phyloP scores from a whole-genome alignment of 2,797 vertebrate species.

The Sebastes minor region DNA sequence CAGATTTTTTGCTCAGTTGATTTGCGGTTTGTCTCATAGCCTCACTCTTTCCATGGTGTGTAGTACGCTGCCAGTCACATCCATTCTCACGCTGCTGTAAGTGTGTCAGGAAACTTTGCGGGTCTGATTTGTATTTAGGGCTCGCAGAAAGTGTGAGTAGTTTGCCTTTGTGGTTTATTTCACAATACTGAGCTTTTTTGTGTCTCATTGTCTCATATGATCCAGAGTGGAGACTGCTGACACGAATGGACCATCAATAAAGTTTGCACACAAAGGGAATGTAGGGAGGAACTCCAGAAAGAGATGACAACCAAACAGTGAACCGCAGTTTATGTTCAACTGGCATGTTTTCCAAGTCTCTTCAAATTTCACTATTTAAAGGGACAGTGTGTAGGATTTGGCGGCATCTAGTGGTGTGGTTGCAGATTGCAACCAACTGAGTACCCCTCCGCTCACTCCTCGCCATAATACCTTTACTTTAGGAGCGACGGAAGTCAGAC shows the following conservation, averaged over 20 bases:
- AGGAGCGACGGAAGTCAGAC: no score
- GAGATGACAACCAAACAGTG: neutral
- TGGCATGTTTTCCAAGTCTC: neutral
- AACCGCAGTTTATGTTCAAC: neutral
- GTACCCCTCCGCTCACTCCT: no score
- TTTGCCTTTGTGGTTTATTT: slow-evolving; percentile 27
- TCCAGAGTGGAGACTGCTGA: neutral
- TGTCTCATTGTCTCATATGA: neutral
- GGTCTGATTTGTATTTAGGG: slow-evolving; percentile 44
- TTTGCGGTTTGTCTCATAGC: slow-evolving; percentile 31
- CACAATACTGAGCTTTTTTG: neutral
- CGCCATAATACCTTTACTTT: no score
- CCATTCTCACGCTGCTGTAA: slow-evolving; percentile 25
- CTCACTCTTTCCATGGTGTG: slow-evolving; percentile 53
- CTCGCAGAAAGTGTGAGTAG: slow-evolving; percentile 43
- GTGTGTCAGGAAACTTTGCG: slow-evolving; percentile 66
- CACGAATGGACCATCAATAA: neutral
- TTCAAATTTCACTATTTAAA: neutral
- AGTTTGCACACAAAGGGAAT: slow-evolving; percentile 8
- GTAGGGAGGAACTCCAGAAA: neutral
- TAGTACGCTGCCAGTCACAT: slow-evolving; percentile 15
- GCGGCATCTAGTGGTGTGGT: no score
- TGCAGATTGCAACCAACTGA: no score
- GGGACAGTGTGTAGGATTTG: neutral
- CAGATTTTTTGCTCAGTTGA: slow-evolving; percentile 13